A percentile compares a stretch with the other conserved stretches of the same genome.
phyloP scores from a whole-genome alignment of 2,113 vertebrate species.

The Carassius auratus region DNA sequence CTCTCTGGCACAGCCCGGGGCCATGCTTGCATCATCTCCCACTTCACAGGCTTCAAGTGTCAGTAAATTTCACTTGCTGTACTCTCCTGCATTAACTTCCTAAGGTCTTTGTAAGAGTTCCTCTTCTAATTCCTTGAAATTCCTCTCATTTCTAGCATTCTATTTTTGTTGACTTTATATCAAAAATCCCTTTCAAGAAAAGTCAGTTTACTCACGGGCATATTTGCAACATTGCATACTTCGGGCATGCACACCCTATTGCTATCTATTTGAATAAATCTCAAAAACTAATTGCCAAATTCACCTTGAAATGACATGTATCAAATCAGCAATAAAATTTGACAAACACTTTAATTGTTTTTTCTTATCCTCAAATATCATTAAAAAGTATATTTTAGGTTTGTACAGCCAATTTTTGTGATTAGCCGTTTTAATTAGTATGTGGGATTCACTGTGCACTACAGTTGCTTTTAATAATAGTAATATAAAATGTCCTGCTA shows the following conservation, averaged over 20 bases:
- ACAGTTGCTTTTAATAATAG: neutral
- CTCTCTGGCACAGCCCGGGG: neutral
- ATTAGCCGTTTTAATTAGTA: neutral
- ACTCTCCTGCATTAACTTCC: constrained; percentile 8
- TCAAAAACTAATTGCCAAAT: neutral
- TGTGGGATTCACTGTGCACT: rapidly evolving
- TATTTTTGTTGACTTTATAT: neutral
- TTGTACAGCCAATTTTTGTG: neutral
- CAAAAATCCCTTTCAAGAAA: neutral
- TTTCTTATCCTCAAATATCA: neutral
- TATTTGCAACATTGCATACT: neutral
- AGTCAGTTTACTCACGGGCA: neutral
- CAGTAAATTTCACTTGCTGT: constrained; percentile 18
- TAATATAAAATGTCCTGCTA: neutral
- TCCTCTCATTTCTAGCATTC: neutral
- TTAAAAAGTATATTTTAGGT: neutral
- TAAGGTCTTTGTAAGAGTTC: neutral
- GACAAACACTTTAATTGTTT: neutral
- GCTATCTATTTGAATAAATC: neutral
- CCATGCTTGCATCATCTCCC: constrained; percentile 15
- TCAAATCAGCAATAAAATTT: neutral
- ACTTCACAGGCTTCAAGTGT: constrained; percentile 28
- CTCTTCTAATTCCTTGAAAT: neutral
- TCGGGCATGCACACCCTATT: neutral
- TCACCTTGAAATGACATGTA: neutral